These are phyloP conservation scores for Ypsolopha scabrella DNA, from an alignment of 2,888 invertebrate species.

Conservation along the genomic window DNA sequence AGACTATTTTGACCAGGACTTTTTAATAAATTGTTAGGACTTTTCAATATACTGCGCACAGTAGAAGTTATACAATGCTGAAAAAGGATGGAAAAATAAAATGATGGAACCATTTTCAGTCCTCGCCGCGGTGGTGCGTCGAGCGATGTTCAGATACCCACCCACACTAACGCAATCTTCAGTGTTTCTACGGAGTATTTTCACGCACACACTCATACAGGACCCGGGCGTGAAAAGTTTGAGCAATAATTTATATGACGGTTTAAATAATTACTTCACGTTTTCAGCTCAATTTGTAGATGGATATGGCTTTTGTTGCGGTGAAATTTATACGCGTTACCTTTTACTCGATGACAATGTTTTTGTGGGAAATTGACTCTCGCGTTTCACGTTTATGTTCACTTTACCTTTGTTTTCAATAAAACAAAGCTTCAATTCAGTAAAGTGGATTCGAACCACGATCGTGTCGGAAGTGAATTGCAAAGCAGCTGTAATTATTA, in stretches of 20 bases:
- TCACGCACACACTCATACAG: not conserved
- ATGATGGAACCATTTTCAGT: slow-evolving; percentile 66
- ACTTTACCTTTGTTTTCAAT: no score
- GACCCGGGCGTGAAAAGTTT: slow-evolving; percentile 59
- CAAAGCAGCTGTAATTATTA: no score
- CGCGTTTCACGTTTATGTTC: no score
- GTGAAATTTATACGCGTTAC: slow-evolving; percentile 46
- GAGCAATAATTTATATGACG: slow-evolving; percentile 69
- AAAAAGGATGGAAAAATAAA: slow-evolving; percentile 62
- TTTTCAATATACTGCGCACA: not conserved
- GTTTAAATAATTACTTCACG: slow-evolving; percentile 69
- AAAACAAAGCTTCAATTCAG: no score
- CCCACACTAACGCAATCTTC: slow-evolving; percentile 23
- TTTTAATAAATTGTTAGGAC: no score
- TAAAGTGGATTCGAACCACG: no score
- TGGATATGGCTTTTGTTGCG: slow-evolving; percentile 32
- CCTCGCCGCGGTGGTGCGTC: slow-evolving; percentile 19
- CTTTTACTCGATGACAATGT: slow-evolving; percentile 22
- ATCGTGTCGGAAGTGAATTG: no score
- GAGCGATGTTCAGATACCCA: slow-evolving; percentile 24
- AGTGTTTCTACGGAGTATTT: not conserved
- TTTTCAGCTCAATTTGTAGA: slow-evolving; percentile 69
- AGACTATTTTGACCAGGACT: no score
- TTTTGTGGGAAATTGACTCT: not conserved
- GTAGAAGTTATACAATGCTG: slow-evolving; percentile 52